Base-by-base conservation (phyloP, 64 coral and sea anemone species). In the Stichodactyla mertensii region DNA sequence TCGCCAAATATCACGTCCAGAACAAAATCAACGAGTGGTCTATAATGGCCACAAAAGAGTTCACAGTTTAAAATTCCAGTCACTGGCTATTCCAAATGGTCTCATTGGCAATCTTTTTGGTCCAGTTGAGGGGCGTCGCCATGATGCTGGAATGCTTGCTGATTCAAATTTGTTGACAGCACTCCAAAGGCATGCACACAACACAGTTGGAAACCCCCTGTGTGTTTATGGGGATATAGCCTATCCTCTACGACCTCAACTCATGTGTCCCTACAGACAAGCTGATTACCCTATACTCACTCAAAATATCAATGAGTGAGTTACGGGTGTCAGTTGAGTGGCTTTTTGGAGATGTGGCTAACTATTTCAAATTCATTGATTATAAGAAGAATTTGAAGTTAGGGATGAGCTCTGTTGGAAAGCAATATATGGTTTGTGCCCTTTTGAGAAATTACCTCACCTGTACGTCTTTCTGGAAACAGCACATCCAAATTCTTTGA, bases 341-440 rank as follows among this genome's bases (percentile, higher is more conserved):
- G 82, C 52, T 84, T 12, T 84, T 84, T 84, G 52, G 53, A 14
- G 82, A 84, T 13, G 24, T 84, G 16, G 19, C 24, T 18, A 27
- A 61, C 7, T 84, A 84, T n/a, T 84, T 84, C 55, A 84, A 84
- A n/a, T 84, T 84, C 1, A 10, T 84, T 9, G 82, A 84, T 36
- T 84, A 53, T n/a, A 84, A 84, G 82, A 84, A 84, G 54, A 84
- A 84, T 27, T 20, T 57, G 19, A 84, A 84, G 55, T 13, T 84
- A 26, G 16, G 24, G 54, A 18, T 84, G 16, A 84, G 55, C 26
- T 19, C 54, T 58, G 19, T 84, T 22, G 82, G 82, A 58, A 84
- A 61, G 18, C n/a, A 59, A 55, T 84, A 84, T 55, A 11, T 84
- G 22, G 55, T 84, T 16, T 58, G 82, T 84, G 82, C 52, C 0